Conservation (phyloP, 2,888 invertebrate species). For the Hirtodrosophila cameraria region DNA sequence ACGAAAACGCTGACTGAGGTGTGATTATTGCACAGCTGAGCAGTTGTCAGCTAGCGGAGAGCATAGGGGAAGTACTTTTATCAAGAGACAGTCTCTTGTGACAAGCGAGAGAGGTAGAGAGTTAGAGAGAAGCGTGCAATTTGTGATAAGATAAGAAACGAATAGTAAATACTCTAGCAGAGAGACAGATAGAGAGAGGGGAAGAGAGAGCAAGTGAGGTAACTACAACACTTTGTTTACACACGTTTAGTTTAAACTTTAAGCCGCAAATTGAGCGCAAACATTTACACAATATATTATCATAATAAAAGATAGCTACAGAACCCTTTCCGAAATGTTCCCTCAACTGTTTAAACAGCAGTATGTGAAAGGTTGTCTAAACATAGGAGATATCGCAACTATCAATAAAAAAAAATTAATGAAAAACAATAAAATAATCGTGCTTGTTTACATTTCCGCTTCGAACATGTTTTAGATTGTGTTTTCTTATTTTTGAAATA, state of each 20-base stretch:
- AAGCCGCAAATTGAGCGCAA: conserved; percentile 27
- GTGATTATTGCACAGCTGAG: neutral
- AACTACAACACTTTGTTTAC: conserved; percentile 26
- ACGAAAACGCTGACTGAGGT: conserved; percentile 24
- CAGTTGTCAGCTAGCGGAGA: conserved; percentile 13
- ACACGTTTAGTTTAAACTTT: conserved; percentile 11
- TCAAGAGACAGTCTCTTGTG: neutral
- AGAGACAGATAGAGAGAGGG: neutral
- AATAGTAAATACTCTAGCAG: neutral
- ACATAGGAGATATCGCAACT: no score
- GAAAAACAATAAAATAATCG: no score
- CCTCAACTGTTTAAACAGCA: neutral
- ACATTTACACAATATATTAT: conserved; percentile 22
- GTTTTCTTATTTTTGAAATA: no score
- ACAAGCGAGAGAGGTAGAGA: neutral
- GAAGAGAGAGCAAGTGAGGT: neutral
- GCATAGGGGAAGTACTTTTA: neutral
- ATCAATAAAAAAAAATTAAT: no score
- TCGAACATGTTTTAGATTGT: no score
- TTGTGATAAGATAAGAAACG: conserved; percentile 38
- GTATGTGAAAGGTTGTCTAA: neutral
- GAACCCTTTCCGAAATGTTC: neutral
- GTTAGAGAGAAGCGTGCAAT: conserved; percentile 5
- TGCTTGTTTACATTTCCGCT: no score
- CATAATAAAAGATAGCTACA: neutral